phyloP scores from a whole-genome alignment of 2,888 invertebrate species.

The Chaetoderma sp. region DNA sequence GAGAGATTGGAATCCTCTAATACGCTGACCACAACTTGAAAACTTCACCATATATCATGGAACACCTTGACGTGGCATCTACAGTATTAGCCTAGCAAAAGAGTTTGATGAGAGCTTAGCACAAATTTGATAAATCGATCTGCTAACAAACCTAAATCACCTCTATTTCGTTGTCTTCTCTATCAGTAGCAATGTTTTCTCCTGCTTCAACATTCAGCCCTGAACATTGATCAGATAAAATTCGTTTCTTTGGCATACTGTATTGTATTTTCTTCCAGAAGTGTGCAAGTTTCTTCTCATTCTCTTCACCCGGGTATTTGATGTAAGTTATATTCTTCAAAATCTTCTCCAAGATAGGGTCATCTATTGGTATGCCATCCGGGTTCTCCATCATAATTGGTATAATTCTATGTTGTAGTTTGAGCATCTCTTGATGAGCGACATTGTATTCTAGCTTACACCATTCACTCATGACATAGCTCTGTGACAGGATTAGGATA shows the following conservation, averaged over 20 bases:
- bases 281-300: background rate
- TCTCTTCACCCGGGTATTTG: background rate
- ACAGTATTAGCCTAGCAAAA: too few species aligned
- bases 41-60: too few species aligned
- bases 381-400: conserved; percentile 27
- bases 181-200: too few species aligned
- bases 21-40: too few species aligned
- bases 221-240: too few species aligned
- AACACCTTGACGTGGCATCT: too few species aligned
- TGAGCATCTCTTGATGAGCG: conserved; percentile 58
- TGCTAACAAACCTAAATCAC: too few species aligned
- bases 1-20: too few species aligned
- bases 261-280: background rate
- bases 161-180: too few species aligned
- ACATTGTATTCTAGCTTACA: conserved; percentile 55
- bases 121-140: too few species aligned
- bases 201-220: too few species aligned
- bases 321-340: background rate
- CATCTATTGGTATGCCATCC: background rate
- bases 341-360: conserved; percentile 3
- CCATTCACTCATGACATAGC: conserved; percentile 54
- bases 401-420: conserved; percentile 53
- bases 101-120: too few species aligned
- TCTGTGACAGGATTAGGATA: conserved; percentile 46
- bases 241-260: conserved; percentile 1